These are phyloP conservation scores for Diaphora mendica DNA, from an alignment of 2,888 invertebrate species.

Conservation along the genomic window DNA sequence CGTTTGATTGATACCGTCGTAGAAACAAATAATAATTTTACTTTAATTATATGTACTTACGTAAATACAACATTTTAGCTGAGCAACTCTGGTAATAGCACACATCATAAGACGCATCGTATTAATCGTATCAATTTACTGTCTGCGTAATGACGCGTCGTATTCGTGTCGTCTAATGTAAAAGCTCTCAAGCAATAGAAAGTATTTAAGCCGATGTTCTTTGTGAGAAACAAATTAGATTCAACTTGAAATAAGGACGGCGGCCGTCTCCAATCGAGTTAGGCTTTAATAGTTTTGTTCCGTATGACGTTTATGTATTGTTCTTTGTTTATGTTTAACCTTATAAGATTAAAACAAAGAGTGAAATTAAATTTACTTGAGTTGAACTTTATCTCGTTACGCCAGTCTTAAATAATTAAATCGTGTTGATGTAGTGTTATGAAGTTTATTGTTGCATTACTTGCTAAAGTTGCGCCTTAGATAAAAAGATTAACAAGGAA, in stretches of 20 bases:
- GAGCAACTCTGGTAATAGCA: too few species aligned
- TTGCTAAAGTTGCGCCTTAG: neutral
- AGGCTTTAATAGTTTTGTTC: conserved; percentile 25
- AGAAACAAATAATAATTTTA: too few species aligned
- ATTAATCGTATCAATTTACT: neutral
- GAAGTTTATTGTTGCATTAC: neutral
- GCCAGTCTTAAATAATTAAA: conserved; percentile 34
- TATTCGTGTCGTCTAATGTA: neutral
- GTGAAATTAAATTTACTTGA: conserved; percentile 15
- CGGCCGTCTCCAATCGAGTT: conserved; percentile 42
- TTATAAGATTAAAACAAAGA: conserved; percentile 16
- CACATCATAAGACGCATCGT: too few species aligned
- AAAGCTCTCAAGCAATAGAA: conserved; percentile 10
- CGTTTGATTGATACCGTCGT: too few species aligned
- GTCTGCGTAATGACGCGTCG: neutral
- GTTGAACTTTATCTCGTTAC: conserved; percentile 25
- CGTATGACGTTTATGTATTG: conserved; percentile 21
- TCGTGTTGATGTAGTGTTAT: conserved; percentile 19
- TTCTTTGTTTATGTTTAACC: conserved; percentile 32
- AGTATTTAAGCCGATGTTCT: conserved; percentile 28
- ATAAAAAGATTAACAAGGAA: neutral
- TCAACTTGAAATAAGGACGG: conserved; percentile 38
- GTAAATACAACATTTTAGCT: too few species aligned
- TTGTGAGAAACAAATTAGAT: conserved; percentile 42
- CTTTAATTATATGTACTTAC: too few species aligned